These are phyloP conservation scores for Ophioderma brevispina DNA, from an alignment of 35 echinoderm and acorn worm species.

Conservation along the genomic window DNA sequence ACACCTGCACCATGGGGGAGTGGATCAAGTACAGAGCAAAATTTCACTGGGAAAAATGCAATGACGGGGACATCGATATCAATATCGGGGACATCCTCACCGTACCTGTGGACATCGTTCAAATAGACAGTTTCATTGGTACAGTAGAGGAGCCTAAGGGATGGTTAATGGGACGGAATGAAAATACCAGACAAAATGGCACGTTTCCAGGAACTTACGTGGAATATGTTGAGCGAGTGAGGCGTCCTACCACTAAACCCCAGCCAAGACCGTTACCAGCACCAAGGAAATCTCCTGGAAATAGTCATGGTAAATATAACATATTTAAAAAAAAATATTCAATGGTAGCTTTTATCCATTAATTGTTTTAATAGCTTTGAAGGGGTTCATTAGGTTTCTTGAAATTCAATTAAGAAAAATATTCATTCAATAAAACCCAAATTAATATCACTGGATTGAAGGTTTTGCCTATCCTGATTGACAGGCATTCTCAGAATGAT, in stretches of 20 bases:
- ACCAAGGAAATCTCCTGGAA: too few relatives aligned
- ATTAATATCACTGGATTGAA: too few relatives aligned
- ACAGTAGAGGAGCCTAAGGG: conserved; percentile 79
- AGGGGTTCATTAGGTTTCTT: too few relatives aligned
- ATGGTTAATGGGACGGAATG: conserved; percentile 81
- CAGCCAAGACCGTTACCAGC: neutral
- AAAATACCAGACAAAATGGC: conserved; percentile 72
- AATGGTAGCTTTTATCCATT: too few relatives aligned
- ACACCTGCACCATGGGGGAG: conserved; percentile 63
- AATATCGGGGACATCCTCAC: conserved; percentile 62
- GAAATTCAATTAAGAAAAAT: too few relatives aligned
- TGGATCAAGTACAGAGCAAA: conserved; percentile 67
- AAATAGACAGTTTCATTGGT: conserved; percentile 62
- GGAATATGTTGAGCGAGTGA: conserved; percentile 26
- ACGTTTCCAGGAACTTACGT: conserved; percentile 87
- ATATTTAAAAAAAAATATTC: too few relatives aligned
- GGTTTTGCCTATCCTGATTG: too few relatives aligned
- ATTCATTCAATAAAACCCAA: too few relatives aligned
- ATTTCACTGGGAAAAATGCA: conserved; percentile 31
- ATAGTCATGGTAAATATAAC: too few relatives aligned
- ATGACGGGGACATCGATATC: conserved; percentile 70
- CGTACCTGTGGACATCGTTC: conserved; percentile 39
- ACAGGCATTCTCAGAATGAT: too few relatives aligned
- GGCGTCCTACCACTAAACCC: neutral
- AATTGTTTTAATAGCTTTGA: too few relatives aligned